phyloP scores from a whole-genome alignment of 2,888 invertebrate species.

The Azorinus chamasolen region DNA sequence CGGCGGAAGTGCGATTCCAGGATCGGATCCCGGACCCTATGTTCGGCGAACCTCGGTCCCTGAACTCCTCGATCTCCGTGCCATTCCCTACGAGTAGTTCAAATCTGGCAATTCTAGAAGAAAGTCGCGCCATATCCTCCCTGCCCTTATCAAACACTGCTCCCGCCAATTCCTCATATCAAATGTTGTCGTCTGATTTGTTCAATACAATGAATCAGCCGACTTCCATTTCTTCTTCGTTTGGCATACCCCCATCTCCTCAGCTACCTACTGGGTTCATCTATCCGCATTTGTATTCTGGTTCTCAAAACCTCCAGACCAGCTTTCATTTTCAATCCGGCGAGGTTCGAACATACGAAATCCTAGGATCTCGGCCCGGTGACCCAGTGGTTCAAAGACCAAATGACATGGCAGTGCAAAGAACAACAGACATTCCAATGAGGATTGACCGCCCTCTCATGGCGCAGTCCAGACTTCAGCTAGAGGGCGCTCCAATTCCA shows the following conservation, averaged over 20 bases:
- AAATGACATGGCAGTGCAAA: constrained; percentile 53
- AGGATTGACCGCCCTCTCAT: constrained; percentile 62
- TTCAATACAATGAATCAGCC: constrained; percentile 67
- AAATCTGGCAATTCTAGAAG: constrained; percentile 78
- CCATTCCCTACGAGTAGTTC: constrained; percentile 74
- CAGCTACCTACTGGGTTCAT: constrained; percentile 82
- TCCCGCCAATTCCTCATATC: constrained; percentile 57
- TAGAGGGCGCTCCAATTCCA: constrained; percentile 47
- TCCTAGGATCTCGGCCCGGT: constrained; percentile 56
- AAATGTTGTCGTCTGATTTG: constrained; percentile 74
- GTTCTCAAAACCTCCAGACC: constrained; percentile 78
- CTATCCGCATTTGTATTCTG: constrained; percentile 83
- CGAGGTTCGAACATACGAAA: constrained; percentile 75
- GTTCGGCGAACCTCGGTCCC: constrained; percentile 63
- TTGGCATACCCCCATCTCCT: constrained; percentile 77
- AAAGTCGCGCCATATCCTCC: constrained; percentile 77
- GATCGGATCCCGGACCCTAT: constrained; percentile 70
- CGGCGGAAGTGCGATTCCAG: constrained; percentile 53
- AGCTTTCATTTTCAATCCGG: constrained; percentile 74
- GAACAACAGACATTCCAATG: constrained; percentile 58
- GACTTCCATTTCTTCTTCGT: constrained; percentile 70
- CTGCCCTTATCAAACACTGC: constrained; percentile 60
- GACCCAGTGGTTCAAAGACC: constrained; percentile 35
- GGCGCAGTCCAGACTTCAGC: constrained; percentile 57
- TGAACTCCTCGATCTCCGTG: constrained; percentile 61